Evolutionary conservation across 2,113 vertebrate species (phyloP), one percentile per base, ranked within the genome.

Genomic region (Vimba vimba): DNA sequence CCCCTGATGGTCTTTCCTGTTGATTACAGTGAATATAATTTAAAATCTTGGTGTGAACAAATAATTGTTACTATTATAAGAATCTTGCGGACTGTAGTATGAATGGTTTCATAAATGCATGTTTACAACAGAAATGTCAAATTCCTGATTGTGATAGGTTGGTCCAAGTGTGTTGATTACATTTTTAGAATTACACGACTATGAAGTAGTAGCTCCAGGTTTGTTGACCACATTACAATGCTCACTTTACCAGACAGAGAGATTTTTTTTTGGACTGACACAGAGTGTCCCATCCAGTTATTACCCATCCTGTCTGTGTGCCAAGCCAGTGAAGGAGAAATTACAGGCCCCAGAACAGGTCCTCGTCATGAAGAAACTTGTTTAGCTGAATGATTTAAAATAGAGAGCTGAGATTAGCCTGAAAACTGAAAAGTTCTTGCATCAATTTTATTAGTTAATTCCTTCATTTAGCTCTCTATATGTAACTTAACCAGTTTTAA

Each of bases 231-330:
- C 23, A 45, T 45, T 25, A 74, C 71, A 9, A 17, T 9, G 79
- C n/a, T 80, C 13, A 80, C 62, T 36, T 79, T 30, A 43, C 73
- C 17, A 62, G 52, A 47, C 50, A 81, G 60, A 60, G 33, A 52
- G 25, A 43, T 9, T 43, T 9, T 43, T 43, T 43, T 43, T 27
- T 27, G 27, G 39, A 43, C 39, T 43, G 59, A 81, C 45, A 80
- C 17, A 79, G 25, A 78, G 71, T 30, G 57, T 85, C 57, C 43
- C 15, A 68, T 75, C 50, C 43, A 52, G 50, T 36, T 45, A 52
- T 79, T 86, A 80, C n/a, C 62, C 45, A 52, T 79, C 76, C 76
- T 43, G 43, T 82, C 79, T 69, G 64, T 69, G 79, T 45, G 80
- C 45, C 80, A 55, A 52, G 25, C 25, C 25, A 82, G 80, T 82